Conservation (phyloP, 2,888 invertebrate genomes). For the Cremastobaeus sp. region DNA sequence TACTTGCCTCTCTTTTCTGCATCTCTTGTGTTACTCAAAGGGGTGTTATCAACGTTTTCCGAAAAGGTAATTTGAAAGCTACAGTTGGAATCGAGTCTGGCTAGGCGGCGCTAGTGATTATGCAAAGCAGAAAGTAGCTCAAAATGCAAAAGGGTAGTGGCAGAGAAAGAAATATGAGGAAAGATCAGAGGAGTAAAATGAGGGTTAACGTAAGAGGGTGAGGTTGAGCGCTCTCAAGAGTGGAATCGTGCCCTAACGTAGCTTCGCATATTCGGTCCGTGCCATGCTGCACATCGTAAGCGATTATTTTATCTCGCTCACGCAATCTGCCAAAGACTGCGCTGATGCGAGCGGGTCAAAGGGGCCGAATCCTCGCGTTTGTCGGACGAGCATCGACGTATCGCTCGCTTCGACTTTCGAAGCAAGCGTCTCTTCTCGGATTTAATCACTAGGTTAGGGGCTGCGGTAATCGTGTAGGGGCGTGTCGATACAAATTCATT, state of each 20-base stretch:
- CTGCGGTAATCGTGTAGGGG: conserved; percentile 17
- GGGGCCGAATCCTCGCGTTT: conserved; percentile 47
- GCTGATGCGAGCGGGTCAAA: conserved; percentile 19
- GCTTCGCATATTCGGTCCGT: conserved; percentile 64
- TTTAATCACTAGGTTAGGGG: conserved; percentile 24
- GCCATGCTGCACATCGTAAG: conserved; percentile 70
- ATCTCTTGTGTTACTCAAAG: conserved; percentile 10
- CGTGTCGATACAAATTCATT: conserved; percentile 39
- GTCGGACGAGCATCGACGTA: conserved; percentile 63
- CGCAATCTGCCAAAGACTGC: conserved; percentile 73
- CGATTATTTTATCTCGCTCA: conserved; percentile 74
- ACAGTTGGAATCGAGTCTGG: conserved; percentile 49
- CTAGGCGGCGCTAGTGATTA: conserved; percentile 53
- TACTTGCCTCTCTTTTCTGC: conserved; percentile 13
- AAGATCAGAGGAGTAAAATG: conserved; percentile 56
- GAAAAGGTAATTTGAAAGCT: conserved; percentile 44
- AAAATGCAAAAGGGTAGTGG: conserved; percentile 54
- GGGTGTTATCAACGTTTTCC: conserved; percentile 43
- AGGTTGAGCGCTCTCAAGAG: conserved; percentile 60
- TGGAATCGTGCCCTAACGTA: conserved; percentile 66
- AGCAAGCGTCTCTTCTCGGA: conserved; percentile 1
- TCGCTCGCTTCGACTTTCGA: conserved; percentile 46
- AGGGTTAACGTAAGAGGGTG: conserved; percentile 60
- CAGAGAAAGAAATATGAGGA: conserved; percentile 54
- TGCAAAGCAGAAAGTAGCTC: conserved; percentile 58